Evolutionary conservation across 2,113 vertebrate genomes (phyloP).

Genomic region (Paracanthobrama guichenoti): DNA sequence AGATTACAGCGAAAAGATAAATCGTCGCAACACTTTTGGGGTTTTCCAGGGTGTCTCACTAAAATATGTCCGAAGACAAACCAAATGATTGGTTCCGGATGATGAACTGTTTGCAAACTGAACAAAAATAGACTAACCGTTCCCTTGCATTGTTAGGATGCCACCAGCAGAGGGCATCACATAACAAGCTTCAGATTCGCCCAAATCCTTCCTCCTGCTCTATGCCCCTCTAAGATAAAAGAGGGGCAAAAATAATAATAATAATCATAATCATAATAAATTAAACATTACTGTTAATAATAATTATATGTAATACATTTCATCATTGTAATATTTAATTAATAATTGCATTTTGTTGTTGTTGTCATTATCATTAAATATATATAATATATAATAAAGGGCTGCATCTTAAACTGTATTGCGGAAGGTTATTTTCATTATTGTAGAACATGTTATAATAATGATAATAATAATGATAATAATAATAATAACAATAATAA

Average conservation of each 20-base stretch:
- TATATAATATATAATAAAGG: too few species aligned
- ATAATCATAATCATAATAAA: too few species aligned
- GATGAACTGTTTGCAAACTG: not conserved
- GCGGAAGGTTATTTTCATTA: too few species aligned
- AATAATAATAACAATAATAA: too few species aligned
- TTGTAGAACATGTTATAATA: too few species aligned
- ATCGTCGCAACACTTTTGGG: not conserved
- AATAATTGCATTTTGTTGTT: too few species aligned
- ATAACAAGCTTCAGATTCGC: not conserved
- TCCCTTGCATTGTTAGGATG: not conserved
- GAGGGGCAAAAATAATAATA: not conserved
- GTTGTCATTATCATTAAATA: too few species aligned
- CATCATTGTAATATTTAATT: too few species aligned
- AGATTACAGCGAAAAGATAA: not conserved
- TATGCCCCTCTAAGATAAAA: not conserved
- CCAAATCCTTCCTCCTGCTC: not conserved
- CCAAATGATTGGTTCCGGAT: constrained; percentile 4
- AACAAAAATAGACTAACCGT: not conserved
- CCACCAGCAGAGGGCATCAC: not conserved
- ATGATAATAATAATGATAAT: too few species aligned
- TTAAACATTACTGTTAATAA: too few species aligned
- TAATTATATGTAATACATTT: too few species aligned
- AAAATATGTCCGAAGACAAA: not conserved
- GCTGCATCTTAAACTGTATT: too few species aligned
- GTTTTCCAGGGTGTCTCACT: not conserved